Evolutionary conservation across 2,797 vertebrate species (phyloP), one percentile per base, ranked within the genome.

Genomic region (Scomberomorus guttatus): DNA sequence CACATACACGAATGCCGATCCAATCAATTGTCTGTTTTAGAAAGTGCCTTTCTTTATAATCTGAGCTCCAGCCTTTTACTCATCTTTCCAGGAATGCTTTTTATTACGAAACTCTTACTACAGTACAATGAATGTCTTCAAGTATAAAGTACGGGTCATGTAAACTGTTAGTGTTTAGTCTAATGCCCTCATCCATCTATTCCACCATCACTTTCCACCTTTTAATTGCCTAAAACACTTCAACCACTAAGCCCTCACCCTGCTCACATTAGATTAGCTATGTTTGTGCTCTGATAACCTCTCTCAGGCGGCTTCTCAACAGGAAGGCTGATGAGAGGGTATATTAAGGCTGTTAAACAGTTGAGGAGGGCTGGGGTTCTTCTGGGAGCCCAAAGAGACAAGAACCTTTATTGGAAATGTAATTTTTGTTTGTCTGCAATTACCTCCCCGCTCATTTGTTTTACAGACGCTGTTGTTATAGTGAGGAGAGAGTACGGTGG

Each of bases 391-490:
- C 87, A 84, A 90, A 89, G 90, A 93, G 91, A 93, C 91, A 88
- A 83, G 85, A 90, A 81, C 92, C 92, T 94, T 95, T 95, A 96
- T 95, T 96, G 94, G 94, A 95, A 95, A 95, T 95, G 93, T 94
- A 95, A 94, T 95, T 95, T 95, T 95, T 95, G 95, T 95, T 95
- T 93, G 94, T 92, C 92, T 93, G 91, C 94, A 95, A 95, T 95
- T 95, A 95, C 94, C 93, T 93, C 87, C 93, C 89, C 51, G 76
- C 94, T 95, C 94, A 94, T 95, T 95, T 95, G 93, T 95, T 96
- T 94, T 93, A 92, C 91, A 87, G 84, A 92, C 80, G 71, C 79
- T 89, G 93, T 92, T 87, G 89, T 94, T 90, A 83, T 89, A 75
- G 91, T 51, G 78, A 86, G 76, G 65, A 75, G 73, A 67, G 84